A percentile compares a stretch with the other conserved stretches of the same genome.
phyloP scores from a whole-genome alignment of 2,113 vertebrate species.

The Dicentrarchus labrax region DNA sequence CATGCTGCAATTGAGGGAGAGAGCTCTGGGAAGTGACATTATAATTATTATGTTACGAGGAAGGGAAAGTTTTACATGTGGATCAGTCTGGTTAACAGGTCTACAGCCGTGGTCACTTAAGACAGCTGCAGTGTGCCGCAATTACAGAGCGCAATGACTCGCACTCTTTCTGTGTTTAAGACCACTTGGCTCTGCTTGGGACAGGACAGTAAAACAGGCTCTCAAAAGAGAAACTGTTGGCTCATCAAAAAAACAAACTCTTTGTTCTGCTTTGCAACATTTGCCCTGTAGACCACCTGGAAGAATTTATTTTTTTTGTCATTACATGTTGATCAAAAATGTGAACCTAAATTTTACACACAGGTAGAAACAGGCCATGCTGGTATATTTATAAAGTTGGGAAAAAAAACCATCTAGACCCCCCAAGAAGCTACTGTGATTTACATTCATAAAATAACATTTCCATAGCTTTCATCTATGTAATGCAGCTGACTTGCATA shows the following conservation, averaged over 20 bases:
- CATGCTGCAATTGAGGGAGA: slow-evolving; percentile 71
- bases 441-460: slow-evolving; percentile 25
- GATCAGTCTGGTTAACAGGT: slow-evolving; percentile 79
- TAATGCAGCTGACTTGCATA: slow-evolving; percentile 13
- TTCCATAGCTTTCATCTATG: slow-evolving; percentile 40
- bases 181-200: slow-evolving; percentile 58
- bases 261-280: slow-evolving; percentile 62
- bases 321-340: slow-evolving; percentile 26
- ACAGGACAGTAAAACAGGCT: slow-evolving; percentile 62
- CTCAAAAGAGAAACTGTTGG: slow-evolving; percentile 66
- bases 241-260: slow-evolving; percentile 72
- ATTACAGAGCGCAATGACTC: slow-evolving; percentile 83
- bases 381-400: slow-evolving; percentile 7
- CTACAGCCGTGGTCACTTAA: slow-evolving; percentile 78
- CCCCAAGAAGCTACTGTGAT: slow-evolving; percentile 21
- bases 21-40: slow-evolving; percentile 76
- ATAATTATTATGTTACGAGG: slow-evolving; percentile 79
- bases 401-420: background rate
- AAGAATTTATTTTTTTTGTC: slow-evolving; percentile 54
- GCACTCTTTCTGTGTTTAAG: slow-evolving; percentile 66
- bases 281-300: slow-evolving; percentile 58
- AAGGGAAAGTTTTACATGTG: slow-evolving; percentile 83
- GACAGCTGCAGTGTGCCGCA: slow-evolving; percentile 77
- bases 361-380: background rate
- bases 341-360: background rate